These are phyloP conservation scores for Bubo scandiacus DNA, from an alignment of 2,113 vertebrate species.

Conservation along the genomic window DNA sequence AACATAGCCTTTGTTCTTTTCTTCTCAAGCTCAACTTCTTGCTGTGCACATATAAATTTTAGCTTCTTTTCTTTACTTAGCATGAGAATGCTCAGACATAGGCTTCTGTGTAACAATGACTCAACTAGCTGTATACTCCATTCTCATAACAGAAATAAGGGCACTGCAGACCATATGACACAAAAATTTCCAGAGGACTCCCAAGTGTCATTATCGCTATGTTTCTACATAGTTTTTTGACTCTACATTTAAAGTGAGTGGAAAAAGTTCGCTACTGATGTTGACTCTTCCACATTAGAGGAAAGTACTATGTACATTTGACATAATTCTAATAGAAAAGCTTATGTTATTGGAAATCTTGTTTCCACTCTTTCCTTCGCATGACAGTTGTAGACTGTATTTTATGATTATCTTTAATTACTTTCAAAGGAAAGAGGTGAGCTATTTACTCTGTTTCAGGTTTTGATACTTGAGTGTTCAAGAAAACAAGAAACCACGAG, in stretches of 20 bases:
- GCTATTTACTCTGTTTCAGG: background rate
- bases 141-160: background rate
- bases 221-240: background rate
- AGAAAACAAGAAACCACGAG: background rate
- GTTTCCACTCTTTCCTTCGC: background rate
- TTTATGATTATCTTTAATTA: conserved; percentile 22
- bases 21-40: background rate
- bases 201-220: background rate
- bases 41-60: background rate
- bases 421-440: background rate
- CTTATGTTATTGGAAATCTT: background rate
- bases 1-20: background rate
- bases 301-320: background rate
- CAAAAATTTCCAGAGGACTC: background rate
- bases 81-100: background rate
- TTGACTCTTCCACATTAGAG: background rate
- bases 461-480: background rate
- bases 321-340: background rate
- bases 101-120: background rate
- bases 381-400: background rate
- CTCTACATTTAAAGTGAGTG: background rate
- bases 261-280: background rate
- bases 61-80: background rate
- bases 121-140: background rate
- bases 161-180: background rate